These are phyloP conservation scores for Plestiodon gilberti DNA, from an alignment of 2,113 vertebrate species.

Conservation along the genomic window DNA sequence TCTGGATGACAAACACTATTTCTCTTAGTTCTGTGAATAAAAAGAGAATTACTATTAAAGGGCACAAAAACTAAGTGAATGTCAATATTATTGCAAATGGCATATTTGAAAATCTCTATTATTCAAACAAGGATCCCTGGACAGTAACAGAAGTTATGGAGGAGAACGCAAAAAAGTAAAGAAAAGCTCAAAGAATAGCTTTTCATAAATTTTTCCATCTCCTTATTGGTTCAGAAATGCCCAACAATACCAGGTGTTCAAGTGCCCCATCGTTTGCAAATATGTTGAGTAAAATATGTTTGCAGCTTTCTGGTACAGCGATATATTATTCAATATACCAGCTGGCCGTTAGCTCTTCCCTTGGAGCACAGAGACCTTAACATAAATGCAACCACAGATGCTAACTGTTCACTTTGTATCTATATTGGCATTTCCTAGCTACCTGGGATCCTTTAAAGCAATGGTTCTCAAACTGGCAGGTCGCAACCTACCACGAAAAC, in stretches of 20 bases:
- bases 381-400: background rate
- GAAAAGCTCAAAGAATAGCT: background rate
- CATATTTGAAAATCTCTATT: background rate
- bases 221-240: background rate
- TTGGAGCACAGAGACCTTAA: background rate
- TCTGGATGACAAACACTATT: slow-evolving; percentile 95
- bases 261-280: background rate
- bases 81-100: background rate
- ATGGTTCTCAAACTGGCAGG: no score
- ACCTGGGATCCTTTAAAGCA: no score
- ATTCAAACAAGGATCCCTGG: background rate
- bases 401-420: background rate
- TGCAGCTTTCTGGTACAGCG: background rate
- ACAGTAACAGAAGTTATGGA: background rate
- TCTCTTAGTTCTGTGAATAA: slow-evolving; percentile 85
- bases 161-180: background rate
- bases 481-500: no score
- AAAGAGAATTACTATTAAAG: slow-evolving; percentile 56
- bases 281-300: background rate
- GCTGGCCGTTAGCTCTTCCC: background rate
- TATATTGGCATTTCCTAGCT: no score
- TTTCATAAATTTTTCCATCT: no score
- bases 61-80: slow-evolving; percentile 10
- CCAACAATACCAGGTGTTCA: background rate
- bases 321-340: background rate